Evolutionary conservation across 2,888 invertebrate species (phyloP).

Genomic region (Drosophila birchii): DNA sequence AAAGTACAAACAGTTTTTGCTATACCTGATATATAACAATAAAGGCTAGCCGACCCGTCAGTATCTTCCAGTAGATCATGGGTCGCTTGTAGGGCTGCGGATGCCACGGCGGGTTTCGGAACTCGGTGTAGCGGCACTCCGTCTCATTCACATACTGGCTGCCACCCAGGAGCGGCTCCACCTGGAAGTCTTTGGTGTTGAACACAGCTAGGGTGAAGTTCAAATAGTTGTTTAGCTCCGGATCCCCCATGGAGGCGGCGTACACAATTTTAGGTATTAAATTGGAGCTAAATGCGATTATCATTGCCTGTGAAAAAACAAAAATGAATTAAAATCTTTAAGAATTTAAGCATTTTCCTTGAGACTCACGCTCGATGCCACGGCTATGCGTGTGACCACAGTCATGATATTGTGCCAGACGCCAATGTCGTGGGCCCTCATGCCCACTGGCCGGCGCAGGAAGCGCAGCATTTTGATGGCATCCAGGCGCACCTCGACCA

Average conservation of each 20-base stretch:
- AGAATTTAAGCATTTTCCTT: background rate
- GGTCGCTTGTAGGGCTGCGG: slow-evolving; percentile 87
- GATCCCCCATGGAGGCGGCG: slow-evolving; percentile 84
- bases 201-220: slow-evolving; percentile 89
- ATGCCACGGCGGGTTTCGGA: slow-evolving; percentile 87
- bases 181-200: slow-evolving; percentile 87
- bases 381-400: slow-evolving; percentile 90
- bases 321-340: rapidly evolving
- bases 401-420: slow-evolving; percentile 92
- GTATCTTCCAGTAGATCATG: slow-evolving; percentile 90
- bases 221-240: slow-evolving; percentile 88
- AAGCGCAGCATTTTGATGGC: slow-evolving; percentile 92
- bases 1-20: rapidly evolving
- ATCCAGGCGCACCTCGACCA: slow-evolving; percentile 93
- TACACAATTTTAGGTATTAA: slow-evolving; percentile 92
- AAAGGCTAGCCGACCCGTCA: slow-evolving; percentile 90
- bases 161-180: slow-evolving; percentile 68
- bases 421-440: slow-evolving; percentile 91
- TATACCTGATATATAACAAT: slow-evolving; percentile 89
- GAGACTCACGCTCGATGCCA: slow-evolving; percentile 90
- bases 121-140: slow-evolving; percentile 89
- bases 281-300: slow-evolving; percentile 94
- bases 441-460: slow-evolving; percentile 90
- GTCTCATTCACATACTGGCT: slow-evolving; percentile 82
- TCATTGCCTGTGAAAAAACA: slow-evolving; percentile 87